Percentiles rank a stretch among this genome's conserved stretches.
Evolutionary conservation across 2,888 invertebrate genomes (phyloP).

Genomic region (Monoplex corrugatus): DNA sequence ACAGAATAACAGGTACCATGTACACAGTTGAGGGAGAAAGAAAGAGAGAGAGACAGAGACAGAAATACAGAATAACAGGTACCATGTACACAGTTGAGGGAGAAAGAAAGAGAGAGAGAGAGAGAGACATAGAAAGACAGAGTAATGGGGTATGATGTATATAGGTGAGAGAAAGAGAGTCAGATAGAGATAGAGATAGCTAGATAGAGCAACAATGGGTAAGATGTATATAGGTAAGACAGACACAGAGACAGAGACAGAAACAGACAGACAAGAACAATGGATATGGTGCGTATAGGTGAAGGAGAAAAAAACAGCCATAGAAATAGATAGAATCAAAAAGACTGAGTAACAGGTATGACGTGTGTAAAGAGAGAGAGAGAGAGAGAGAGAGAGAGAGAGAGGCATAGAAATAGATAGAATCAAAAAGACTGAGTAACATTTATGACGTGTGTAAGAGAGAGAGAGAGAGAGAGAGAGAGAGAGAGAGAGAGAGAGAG

Average conservation of each 20-base stretch:
- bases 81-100: no score
- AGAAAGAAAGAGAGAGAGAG: no score
- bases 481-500: no score
- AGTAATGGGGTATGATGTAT: no score
- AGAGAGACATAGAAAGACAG: no score
- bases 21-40: no score
- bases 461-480: no score
- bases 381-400: background rate
- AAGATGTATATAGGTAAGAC: background rate
- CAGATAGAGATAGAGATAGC: background rate
- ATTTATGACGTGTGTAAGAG: no score
- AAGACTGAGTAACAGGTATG: background rate
- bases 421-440: background rate
- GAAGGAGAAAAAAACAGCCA: background rate
- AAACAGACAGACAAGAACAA: background rate
- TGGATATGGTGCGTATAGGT: background rate
- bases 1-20: no score
- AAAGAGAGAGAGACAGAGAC: no score
- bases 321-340: background rate
- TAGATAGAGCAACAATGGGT: background rate
- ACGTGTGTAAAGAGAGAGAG: background rate
- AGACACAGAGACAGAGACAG: background rate
- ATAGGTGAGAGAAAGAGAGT: background rate
- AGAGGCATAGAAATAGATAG: background rate
- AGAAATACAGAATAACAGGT: no score